Base-by-base conservation (phyloP, 2,113 vertebrate species). In the Rostratula benghalensis region DNA sequence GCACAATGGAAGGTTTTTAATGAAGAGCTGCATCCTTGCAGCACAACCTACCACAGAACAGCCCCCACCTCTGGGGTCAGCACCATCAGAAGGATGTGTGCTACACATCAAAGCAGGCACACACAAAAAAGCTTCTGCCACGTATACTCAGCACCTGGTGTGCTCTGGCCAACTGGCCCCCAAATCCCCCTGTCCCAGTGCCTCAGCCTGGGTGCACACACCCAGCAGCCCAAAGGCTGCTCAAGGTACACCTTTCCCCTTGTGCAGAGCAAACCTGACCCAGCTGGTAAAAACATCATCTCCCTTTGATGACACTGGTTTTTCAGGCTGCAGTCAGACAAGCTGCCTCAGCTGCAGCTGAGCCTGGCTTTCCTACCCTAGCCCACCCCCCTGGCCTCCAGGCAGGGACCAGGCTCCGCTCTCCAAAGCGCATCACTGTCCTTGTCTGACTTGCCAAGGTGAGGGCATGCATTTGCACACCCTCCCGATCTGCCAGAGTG, bases 71-170 rank as follows among this genome's bases (percentile, higher is more conserved):
- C 35, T 57, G 46, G 48, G 39, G 51, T 54, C n/a, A 51, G 21
- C 27, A 39, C 0, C 53, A 54, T 18, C 53, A 0, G 59, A 50
- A 71, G 67, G 23, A 43, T 16, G 16, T 5, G 6, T 27, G 43
- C 23, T 39, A 80, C 16, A 2, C 7, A 78, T 13, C 39, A 65
- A 50, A 63, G 22, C 25, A 86, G 77, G 10, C 5, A 56, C 54
- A 51, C 0, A 7, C 13, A 68, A 31, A 46, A 50, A 65, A 83
- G 28, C 37, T 59, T 69, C 54, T 48, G 39, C n/a, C 19, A 1
- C 0, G 0, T 23, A 15, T 45, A 35, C 22, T 74, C 28, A 61
- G 22, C 2, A 6, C 20, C 57, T 41, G 25, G 28, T 25, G 33
- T 3, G 4, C 41, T 86, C 43, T 11, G 23, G 37, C 25, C 69